Conservation (phyloP, 2,888 invertebrate species). For the Aspidiotus rigidus region DNA sequence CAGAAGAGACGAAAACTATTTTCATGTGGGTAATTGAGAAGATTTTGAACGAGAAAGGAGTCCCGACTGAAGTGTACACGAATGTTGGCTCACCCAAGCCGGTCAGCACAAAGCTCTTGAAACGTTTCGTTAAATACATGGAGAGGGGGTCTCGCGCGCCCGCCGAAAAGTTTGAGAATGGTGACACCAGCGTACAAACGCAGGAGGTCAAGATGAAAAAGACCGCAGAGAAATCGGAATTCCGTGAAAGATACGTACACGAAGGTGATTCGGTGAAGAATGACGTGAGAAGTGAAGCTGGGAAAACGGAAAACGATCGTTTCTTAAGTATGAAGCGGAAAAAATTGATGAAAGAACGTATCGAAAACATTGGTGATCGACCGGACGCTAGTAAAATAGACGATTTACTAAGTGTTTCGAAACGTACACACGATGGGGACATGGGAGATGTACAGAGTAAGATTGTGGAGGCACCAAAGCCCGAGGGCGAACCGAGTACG, state of each 20-base stretch:
- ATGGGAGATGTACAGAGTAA: neutral
- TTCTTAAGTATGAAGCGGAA: constrained; percentile 19
- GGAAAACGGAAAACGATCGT: constrained; percentile 10
- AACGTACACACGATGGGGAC: constrained; percentile 9
- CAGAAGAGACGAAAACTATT: constrained; percentile 24
- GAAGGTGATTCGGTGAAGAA: neutral
- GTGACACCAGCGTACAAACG: neutral
- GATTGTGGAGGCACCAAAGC: constrained; percentile 3
- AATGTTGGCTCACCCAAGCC: constrained; percentile 1
- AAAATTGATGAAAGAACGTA: constrained; percentile 28
- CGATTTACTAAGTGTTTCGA: constrained; percentile 5
- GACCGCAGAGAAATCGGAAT: neutral
- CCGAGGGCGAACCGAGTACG: constrained; percentile 9
- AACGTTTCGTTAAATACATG: constrained; percentile 17
- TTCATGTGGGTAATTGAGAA: constrained; percentile 19
- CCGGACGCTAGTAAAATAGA: constrained; percentile 18
- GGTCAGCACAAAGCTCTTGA: constrained; percentile 21
- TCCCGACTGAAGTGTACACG: neutral
- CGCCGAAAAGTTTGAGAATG: neutral
- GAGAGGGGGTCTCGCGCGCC: constrained; percentile 7
- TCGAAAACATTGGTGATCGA: constrained; percentile 22
- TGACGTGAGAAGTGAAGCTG: neutral
- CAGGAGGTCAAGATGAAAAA: neutral
- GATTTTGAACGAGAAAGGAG: constrained; percentile 1
- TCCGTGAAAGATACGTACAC: neutral